Evolutionary conservation across 2,113 vertebrate species (phyloP).

Genomic region (Ptilorrhoa leucosticta): DNA sequence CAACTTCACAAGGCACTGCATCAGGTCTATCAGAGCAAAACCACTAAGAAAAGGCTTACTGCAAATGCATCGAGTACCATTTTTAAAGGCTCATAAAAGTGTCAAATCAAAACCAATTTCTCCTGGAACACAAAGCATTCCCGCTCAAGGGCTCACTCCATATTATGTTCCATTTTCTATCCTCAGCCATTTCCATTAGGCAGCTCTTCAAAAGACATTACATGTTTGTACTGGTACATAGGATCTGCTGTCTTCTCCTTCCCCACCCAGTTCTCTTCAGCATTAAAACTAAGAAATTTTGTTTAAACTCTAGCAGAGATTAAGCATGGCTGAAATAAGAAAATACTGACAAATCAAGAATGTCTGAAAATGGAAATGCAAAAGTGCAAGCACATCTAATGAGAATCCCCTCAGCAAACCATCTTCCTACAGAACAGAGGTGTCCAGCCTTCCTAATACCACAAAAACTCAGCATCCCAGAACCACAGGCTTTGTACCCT

Average conservation of each 20-base stretch:
- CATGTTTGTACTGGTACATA: constrained; percentile 37
- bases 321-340: background rate
- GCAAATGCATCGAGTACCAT: constrained; percentile 22
- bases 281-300: constrained; percentile 3
- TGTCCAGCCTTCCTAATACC: background rate
- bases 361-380: background rate
- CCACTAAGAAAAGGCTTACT: constrained; percentile 7
- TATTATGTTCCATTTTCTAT: constrained; percentile 55
- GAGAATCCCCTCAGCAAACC: background rate
- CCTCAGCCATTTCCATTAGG: constrained; percentile 44
- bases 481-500: background rate
- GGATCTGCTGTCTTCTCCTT: background rate
- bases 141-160: constrained; percentile 37
- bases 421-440: background rate
- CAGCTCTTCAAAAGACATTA: constrained; percentile 53
- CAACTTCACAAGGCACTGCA: background rate
- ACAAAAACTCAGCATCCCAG: background rate
- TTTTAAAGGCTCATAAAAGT: constrained; percentile 59
- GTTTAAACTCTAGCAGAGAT: constrained; percentile 17
- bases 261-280: background rate
- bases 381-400: background rate
- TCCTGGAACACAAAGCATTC: constrained; percentile 49
- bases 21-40: constrained; percentile 28
- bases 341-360: constrained; percentile 28
- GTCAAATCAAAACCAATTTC: constrained; percentile 61